Evolutionary conservation across 1,140 invertebrate species (phyloP), one percentile per base, ranked within the genome.

Genomic region (Uloborus diversus): DNA sequence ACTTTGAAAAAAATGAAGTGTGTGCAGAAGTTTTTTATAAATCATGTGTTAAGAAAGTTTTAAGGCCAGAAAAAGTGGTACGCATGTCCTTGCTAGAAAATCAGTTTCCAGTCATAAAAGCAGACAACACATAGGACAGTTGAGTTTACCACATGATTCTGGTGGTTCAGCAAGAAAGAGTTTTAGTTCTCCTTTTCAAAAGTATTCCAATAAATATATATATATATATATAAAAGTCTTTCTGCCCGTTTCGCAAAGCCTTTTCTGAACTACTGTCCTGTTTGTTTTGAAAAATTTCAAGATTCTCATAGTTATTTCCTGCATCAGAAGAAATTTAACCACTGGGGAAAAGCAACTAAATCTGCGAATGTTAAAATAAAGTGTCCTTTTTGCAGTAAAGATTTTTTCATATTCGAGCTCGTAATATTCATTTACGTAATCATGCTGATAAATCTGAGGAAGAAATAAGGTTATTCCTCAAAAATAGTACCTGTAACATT

Each of bases 331-430:
- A 61, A 53, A 5, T 20, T 59, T 28, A 68, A 79, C 33, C 81
- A 81, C 51, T 81, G 73, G 71, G 73, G 73, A 0, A 69, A 65
- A 69, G 64, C 70, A 13, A 70, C 64, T 20, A 70, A 78, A 47
- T 53, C 65, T 2, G 30, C 28, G 14, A 78, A n/a, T 64, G 23
- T 4, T 25, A 59, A 32, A n/a, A 70, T 71, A 42, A 57, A 65
- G 27, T 81, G 81, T 70, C 81, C 81, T 14, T 81, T 78, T 51
- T 81, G 81, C 51, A 47, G 25, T 0, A 81, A 81, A 35, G 49
- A 79, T 81, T 81, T 59, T 53, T 56, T 5, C 42, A 69, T 9
- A 23, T 81, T 28, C 13, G 49, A 33, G 20, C 65, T 20, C 53
- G 71, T 30, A 78, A 81, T 70, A 59, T 28, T 33, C 81, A 81